phyloP scores from a whole-genome alignment of 2,797 vertebrate genomes.

The Ara ararauna region DNA sequence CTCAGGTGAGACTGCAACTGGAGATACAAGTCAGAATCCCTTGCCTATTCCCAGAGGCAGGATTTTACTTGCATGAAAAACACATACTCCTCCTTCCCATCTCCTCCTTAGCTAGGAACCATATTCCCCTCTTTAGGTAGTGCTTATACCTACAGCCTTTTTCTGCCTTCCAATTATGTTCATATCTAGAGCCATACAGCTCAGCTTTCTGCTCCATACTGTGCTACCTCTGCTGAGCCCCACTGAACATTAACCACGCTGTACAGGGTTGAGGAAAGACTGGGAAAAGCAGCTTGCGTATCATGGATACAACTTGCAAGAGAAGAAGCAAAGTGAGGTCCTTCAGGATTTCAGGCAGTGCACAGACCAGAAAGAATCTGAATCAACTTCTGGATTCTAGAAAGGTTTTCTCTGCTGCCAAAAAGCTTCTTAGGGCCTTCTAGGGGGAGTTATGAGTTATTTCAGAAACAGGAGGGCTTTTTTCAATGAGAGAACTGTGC shows the following conservation, averaged over 20 bases:
- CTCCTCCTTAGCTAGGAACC: background rate
- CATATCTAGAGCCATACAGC: background rate
- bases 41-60: background rate
- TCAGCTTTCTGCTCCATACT: background rate
- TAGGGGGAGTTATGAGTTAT: background rate
- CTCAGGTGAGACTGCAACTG: background rate
- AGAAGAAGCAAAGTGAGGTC: background rate
- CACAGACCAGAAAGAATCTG: background rate
- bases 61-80: conserved; percentile 11
- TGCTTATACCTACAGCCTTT: background rate
- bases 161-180: background rate
- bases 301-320: background rate
- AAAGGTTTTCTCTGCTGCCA: background rate
- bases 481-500: background rate
- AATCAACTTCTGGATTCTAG: background rate
- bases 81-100: background rate
- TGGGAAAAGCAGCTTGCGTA: background rate
- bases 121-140: background rate
- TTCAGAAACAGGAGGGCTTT: conserved; percentile 34
- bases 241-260: background rate
- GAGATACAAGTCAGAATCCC: background rate
- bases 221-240: background rate
- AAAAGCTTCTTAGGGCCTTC: background rate
- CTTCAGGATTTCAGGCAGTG: background rate
- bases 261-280: background rate